Conservation (phyloP, 2,888 invertebrate species). For the Criorhina ranunculi region DNA sequence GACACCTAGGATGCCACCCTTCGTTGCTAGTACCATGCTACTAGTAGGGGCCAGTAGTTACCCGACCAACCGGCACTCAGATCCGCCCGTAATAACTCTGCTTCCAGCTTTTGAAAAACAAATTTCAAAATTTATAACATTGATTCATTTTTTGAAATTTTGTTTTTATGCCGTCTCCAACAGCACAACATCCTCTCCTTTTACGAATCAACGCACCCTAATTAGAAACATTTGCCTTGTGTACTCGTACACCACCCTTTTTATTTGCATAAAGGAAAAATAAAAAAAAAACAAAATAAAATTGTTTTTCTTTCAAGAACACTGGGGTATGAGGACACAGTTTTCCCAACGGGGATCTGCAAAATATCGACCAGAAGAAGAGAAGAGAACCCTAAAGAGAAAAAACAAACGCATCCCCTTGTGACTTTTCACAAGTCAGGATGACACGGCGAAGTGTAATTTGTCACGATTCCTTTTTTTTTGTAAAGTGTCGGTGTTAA, state of each 20-base stretch:
- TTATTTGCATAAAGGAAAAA: conserved; percentile 20
- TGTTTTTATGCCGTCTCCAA: neutral
- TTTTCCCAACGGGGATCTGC: conserved; percentile 9
- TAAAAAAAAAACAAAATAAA: neutral
- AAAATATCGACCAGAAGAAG: conserved; percentile 35
- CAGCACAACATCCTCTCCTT: neutral
- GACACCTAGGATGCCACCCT: no score
- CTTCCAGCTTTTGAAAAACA: neutral
- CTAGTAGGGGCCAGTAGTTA: no score
- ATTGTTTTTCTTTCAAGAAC: neutral
- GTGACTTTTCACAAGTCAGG: conserved; percentile 23
- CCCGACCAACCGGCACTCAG: no score
- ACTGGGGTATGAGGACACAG: neutral
- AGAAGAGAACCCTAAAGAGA: conserved; percentile 1
- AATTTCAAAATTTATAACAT: neutral
- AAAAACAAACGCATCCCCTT: conserved; percentile 31
- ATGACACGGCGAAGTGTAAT: conserved; percentile 60
- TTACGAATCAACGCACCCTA: conserved; percentile 21
- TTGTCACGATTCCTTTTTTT: conserved; percentile 67
- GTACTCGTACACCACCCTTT: neutral
- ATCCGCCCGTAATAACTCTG: no score
- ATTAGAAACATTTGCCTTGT: conserved; percentile 22
- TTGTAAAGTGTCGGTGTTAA: conserved; percentile 48
- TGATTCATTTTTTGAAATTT: conserved; percentile 4
- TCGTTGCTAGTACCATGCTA: no score